Conservation (phyloP, 2,113 vertebrate genomes). For the Pseudorhombus dupliciocellatus region DNA sequence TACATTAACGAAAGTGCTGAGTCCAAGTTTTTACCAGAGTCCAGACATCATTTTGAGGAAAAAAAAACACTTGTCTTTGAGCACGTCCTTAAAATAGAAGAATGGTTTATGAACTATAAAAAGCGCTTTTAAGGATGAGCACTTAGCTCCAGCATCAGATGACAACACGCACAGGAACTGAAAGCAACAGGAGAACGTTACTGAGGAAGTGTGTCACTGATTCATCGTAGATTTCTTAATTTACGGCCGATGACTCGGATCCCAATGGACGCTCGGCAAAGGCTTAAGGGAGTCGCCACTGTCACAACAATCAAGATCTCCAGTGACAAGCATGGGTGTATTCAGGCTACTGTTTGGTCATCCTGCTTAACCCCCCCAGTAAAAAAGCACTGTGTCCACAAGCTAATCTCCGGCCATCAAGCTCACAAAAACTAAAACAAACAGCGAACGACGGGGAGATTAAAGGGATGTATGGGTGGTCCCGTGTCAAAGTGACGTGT, state of each 20-base stretch:
- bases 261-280: neutral
- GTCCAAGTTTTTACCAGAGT: conserved; percentile 1
- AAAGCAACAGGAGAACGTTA: neutral
- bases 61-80: conserved; percentile 10
- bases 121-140: neutral
- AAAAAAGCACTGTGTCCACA: conserved; percentile 45
- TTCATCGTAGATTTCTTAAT: neutral
- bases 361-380: conserved; percentile 14
- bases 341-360: conserved; percentile 49
- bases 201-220: neutral
- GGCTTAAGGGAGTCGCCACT: conserved; percentile 5
- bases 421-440: conserved; percentile 47
- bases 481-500: conserved; percentile 10
- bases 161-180: neutral
- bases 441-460: conserved; percentile 24
- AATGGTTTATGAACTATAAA: conserved; percentile 2
- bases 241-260: neutral
- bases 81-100: neutral
- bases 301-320: conserved; percentile 22
- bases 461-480: conserved; percentile 21
- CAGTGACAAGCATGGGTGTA: conserved; percentile 13
- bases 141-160: neutral
- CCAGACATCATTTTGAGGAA: neutral
- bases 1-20: conserved; percentile 9
- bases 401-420: conserved; percentile 51